Conservation (phyloP, 2,888 invertebrate species). For the Eudemis profundana region DNA sequence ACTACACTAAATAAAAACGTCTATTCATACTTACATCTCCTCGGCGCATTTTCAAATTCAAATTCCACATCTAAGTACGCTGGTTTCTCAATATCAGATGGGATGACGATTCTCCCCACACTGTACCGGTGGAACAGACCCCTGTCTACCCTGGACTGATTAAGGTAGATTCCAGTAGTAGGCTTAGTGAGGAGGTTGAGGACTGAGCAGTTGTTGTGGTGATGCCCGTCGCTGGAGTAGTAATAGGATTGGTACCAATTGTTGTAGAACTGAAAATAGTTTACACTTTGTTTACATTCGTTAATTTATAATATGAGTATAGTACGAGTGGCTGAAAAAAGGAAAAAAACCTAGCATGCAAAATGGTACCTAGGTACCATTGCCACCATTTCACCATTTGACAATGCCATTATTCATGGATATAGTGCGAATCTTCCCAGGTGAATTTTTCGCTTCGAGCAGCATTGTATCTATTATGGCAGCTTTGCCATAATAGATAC, state of each 20-base stretch:
- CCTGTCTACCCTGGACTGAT: slow-evolving; percentile 69
- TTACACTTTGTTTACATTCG: no score
- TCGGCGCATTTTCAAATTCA: slow-evolving; percentile 64
- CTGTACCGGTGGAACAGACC: slow-evolving; percentile 72
- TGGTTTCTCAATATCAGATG: slow-evolving; percentile 56
- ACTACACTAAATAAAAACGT: neutral
- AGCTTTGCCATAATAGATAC: no score
- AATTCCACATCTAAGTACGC: slow-evolving; percentile 64
- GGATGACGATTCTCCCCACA: slow-evolving; percentile 60
- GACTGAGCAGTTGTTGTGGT: slow-evolving; percentile 68
- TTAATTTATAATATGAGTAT: no score
- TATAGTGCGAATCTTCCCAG: no score
- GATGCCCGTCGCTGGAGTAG: slow-evolving; percentile 69
- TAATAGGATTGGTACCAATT: slow-evolving; percentile 74
- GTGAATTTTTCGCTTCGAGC: no score
- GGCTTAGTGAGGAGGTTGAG: slow-evolving; percentile 61
- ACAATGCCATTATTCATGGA: no score
- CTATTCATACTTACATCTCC: slow-evolving; percentile 65
- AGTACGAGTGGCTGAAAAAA: no score
- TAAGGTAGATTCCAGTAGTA: slow-evolving; percentile 63
- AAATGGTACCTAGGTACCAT: no score
- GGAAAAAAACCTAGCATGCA: no score
- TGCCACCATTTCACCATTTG: no score
- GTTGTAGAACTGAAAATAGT: slow-evolving; percentile 67
- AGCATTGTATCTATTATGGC: no score